Evolutionary conservation across 2,113 vertebrate species (phyloP).

Genomic region (Gallinago jamesoni): DNA sequence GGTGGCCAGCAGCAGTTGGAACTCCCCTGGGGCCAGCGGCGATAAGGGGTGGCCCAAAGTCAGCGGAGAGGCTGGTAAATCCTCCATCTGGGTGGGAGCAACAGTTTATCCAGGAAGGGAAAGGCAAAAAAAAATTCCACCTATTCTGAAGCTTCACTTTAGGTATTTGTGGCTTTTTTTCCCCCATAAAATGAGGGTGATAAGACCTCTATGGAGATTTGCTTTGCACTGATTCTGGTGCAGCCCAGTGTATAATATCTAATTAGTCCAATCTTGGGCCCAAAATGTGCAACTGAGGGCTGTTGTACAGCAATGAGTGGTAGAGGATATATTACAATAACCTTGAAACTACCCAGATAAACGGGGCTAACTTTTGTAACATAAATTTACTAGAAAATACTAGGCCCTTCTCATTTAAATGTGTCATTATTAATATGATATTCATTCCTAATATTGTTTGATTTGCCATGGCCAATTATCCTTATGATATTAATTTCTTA

Average conservation of each 20-base stretch:
- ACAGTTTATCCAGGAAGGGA: background rate
- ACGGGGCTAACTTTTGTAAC: background rate
- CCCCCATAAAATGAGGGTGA: fast-evolving
- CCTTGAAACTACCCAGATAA: background rate
- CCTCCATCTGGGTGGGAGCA: background rate
- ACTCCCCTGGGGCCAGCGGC: background rate
- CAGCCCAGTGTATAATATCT: background rate
- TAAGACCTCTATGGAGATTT: background rate
- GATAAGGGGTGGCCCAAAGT: background rate
- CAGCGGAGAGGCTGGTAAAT: background rate
- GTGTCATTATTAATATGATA: background rate
- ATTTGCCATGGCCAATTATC: slow-evolving; percentile 18
- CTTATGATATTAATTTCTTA: slow-evolving; percentile 32
- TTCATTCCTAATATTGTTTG: background rate
- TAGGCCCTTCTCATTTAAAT: background rate
- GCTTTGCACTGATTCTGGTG: background rate
- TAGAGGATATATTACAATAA: background rate
- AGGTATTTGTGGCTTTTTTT: fast-evolving
- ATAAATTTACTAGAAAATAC: background rate
- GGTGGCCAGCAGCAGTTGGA: background rate
- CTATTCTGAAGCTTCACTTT: background rate
- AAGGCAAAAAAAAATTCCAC: no score
- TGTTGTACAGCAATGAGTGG: background rate
- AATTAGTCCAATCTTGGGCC: background rate
- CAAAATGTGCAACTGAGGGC: background rate